phyloP scores from a whole-genome alignment of 1,140 invertebrate species.

The Ridgeia piscesae region DNA sequence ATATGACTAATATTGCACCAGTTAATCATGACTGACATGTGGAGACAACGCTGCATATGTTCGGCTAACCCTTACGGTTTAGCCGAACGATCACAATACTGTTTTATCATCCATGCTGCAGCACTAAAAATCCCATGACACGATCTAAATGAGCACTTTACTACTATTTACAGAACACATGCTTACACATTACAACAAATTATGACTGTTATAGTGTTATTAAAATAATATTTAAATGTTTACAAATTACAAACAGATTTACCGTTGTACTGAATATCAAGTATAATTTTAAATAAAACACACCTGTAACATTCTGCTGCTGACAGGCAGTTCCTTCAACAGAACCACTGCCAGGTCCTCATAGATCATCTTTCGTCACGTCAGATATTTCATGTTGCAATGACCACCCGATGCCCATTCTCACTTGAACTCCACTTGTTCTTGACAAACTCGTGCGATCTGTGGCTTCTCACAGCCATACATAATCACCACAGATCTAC shows the following conservation, averaged over 20 bases:
- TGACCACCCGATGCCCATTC: slow-evolving; percentile 4
- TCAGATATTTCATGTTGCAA: not conserved
- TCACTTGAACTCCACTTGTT: not conserved
- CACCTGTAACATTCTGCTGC: not conserved
- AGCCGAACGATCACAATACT: too few relatives aligned
- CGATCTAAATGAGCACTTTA: too few relatives aligned
- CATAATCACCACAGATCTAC: not conserved
- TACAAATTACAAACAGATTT: not conserved
- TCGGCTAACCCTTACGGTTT: too few relatives aligned
- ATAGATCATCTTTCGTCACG: not conserved
- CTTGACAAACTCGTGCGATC: not conserved
- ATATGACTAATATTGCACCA: not conserved
- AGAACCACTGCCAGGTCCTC: slow-evolving; percentile 10
- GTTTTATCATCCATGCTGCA: too few relatives aligned
- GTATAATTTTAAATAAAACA: not conserved
- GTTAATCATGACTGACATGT: not conserved
- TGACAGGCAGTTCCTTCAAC: not conserved
- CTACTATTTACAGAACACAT: not conserved
- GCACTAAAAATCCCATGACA: too few relatives aligned
- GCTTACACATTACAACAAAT: not conserved
- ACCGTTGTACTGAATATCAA: not conserved
- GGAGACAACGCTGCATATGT: too few relatives aligned
- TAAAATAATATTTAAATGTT: not conserved
- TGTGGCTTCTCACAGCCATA: too few relatives aligned
- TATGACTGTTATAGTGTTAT: not conserved